These are phyloP conservation scores for Flexamia atlantica DNA, from an alignment of 2,888 invertebrate genomes.

Conservation along the genomic window DNA sequence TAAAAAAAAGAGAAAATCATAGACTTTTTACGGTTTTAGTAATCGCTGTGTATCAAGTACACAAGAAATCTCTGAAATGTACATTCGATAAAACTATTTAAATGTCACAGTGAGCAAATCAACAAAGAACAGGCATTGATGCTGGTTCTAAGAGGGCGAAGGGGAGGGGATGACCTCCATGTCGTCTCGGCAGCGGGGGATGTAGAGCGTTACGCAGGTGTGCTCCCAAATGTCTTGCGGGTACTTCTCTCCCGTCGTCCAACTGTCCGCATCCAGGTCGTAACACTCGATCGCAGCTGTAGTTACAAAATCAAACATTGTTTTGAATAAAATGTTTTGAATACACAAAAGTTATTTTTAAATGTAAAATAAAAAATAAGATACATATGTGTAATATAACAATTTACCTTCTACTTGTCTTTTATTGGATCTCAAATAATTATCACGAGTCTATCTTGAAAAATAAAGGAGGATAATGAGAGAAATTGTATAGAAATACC, in stretches of 20 bases:
- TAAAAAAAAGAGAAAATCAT: background rate
- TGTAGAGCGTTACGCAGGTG: conserved; percentile 81
- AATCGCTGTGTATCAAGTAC: background rate
- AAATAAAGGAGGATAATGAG: no score
- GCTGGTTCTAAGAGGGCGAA: conserved; percentile 44
- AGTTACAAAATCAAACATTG: conserved; percentile 60
- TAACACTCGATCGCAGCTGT: conserved; percentile 81
- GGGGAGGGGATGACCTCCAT: conserved; percentile 74
- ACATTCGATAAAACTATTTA: background rate
- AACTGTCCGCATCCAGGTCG: conserved; percentile 79
- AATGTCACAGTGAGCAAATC: background rate
- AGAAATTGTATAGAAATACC: no score
- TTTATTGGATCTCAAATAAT: no score
- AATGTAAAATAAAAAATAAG: no score
- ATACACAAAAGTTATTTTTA: no score
- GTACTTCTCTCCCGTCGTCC: conserved; percentile 81
- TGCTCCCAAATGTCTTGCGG: conserved; percentile 86
- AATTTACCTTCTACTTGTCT: no score
- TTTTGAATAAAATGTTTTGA: no score
- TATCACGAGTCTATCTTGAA: no score
- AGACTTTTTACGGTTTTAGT: background rate
- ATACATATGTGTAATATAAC: no score
- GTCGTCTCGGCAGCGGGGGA: conserved; percentile 79
- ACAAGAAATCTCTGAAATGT: background rate
- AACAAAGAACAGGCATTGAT: background rate